Evolutionary conservation across 2,888 invertebrate genomes (phyloP), one percentile per base, ranked within the genome.

Genomic region (Spilosoma lubricipeda): DNA sequence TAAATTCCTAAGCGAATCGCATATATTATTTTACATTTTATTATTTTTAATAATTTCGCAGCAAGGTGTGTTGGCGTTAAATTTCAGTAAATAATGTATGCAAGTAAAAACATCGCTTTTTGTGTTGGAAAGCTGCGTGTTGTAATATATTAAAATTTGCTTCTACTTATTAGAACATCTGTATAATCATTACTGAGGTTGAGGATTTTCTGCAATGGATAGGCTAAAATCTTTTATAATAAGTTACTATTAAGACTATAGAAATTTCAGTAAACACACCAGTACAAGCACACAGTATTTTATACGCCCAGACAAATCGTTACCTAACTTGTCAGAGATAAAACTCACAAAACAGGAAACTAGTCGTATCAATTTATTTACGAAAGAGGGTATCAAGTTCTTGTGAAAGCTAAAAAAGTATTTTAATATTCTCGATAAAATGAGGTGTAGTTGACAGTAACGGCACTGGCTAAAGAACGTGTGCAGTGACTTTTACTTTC

Each of bases 401-500:
- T 45, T 64, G 42, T 59, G 45, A 70, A 70, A 70, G 64, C 30
- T n/a, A 23, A 64, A 63, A 67, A n/a, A 33, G 9, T 27, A 13
- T 15, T 15, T 45, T 65, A 70, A 72, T 48, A 67, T 27, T 59
- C 66, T 39, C 68, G 27, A 45, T 69, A 66, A 83, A 72, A 65
- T 52, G 69, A 72, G 56, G 23, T 30, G 52, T 70, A 70, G 71
- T 82, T 71, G 75, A 80, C 81, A 79, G 76, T 79, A 71, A 82
- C 73, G 74, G 77, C 72, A 78, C 80, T 83, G 82, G 84, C 87
- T 85, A 84, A 87, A 86, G 84, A 87, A 87, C 86, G 82, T 81
- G 86, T 87, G 81, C 73, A 68, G 77, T 86, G 80, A 91, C 92
- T 93, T 93, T 94, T 93, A 95, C 95, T 95, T 95, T 95, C 94